Percentiles rank a stretch among this genome's conserved stretches.
Evolutionary conservation across 2,888 invertebrate genomes (phyloP).

Genomic region (Didymodactylos carnosus): DNA sequence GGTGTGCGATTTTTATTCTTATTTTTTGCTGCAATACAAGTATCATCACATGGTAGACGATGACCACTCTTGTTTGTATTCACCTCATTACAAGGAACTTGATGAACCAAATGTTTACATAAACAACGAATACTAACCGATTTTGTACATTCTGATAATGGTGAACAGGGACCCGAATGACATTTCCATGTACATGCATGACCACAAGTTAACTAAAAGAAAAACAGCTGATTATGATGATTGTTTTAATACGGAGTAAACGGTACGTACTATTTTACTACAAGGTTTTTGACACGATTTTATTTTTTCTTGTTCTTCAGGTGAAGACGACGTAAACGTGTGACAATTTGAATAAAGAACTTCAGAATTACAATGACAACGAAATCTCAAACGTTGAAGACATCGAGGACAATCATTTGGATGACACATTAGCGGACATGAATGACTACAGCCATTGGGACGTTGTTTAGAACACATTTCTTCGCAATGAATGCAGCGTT

Average conservation of each 20-base stretch:
- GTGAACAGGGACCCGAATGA: conserved; percentile 26
- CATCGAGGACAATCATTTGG: conserved; percentile 57
- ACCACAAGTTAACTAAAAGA: conserved; percentile 53
- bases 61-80: not conserved
- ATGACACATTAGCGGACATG: conserved; percentile 51
- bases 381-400: conserved; percentile 44
- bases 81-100: conserved; percentile 43
- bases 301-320: conserved; percentile 34
- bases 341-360: conserved; percentile 53
- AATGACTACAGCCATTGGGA: conserved; percentile 42
- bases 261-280: conserved; percentile 48
- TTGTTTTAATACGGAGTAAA: not conserved
- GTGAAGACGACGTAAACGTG: conserved; percentile 42
- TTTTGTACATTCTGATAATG: conserved; percentile 49
- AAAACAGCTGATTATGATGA: not conserved
- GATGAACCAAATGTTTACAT: conserved; percentile 56
- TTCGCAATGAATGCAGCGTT: conserved; percentile 28
- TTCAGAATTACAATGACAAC: conserved; percentile 63
- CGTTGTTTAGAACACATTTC: conserved; percentile 35
- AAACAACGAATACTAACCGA: conserved; percentile 57
- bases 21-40: not conserved
- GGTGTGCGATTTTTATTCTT: not conserved
- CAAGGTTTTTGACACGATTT: conserved; percentile 62
- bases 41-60: not conserved
- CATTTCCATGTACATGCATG: conserved; percentile 43